phyloP scores from a whole-genome alignment of 2,888 invertebrate genomes.

The Lathronympha strigana region DNA sequence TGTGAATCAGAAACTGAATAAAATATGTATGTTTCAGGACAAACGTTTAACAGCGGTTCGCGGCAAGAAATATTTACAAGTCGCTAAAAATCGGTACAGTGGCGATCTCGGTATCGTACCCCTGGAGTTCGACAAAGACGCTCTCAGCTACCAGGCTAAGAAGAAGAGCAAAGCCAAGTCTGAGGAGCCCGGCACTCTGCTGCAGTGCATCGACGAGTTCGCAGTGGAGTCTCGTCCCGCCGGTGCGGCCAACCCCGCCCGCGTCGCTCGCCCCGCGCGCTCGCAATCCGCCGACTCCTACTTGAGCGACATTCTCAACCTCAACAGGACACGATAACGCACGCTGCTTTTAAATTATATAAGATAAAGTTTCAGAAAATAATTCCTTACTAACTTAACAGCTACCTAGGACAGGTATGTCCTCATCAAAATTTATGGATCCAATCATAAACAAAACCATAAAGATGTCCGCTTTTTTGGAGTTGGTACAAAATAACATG shows the following conservation, averaged over 20 bases:
- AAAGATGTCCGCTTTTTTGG: no score
- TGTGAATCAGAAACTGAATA: no score
- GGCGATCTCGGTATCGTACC: slow-evolving; percentile 96
- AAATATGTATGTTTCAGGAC: slow-evolving; percentile 85
- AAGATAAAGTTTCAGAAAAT: no score
- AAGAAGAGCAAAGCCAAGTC: slow-evolving; percentile 78
- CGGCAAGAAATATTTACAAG: slow-evolving; percentile 94
- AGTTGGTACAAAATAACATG: no score
- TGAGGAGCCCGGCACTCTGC: slow-evolving; percentile 68
- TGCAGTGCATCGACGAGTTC: slow-evolving; percentile 69
- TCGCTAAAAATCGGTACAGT: slow-evolving; percentile 97
- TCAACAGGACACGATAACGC: slow-evolving; percentile 43
- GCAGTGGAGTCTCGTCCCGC: slow-evolving; percentile 53
- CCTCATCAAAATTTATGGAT: no score
- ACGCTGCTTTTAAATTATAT: no score
- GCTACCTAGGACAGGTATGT: no score
- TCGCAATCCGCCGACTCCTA: slow-evolving; percentile 50
- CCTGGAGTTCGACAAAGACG: slow-evolving; percentile 92
- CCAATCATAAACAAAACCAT: no score
- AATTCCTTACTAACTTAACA: no score
- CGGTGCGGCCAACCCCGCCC: neutral
- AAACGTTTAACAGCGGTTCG: slow-evolving; percentile 89
- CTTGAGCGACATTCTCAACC: slow-evolving; percentile 68
- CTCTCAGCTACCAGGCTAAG: slow-evolving; percentile 90
- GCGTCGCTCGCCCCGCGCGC: slow-evolving; percentile 32